phyloP scores from a whole-genome alignment of 2,888 invertebrate genomes.

The Drosophila engyochracea region DNA sequence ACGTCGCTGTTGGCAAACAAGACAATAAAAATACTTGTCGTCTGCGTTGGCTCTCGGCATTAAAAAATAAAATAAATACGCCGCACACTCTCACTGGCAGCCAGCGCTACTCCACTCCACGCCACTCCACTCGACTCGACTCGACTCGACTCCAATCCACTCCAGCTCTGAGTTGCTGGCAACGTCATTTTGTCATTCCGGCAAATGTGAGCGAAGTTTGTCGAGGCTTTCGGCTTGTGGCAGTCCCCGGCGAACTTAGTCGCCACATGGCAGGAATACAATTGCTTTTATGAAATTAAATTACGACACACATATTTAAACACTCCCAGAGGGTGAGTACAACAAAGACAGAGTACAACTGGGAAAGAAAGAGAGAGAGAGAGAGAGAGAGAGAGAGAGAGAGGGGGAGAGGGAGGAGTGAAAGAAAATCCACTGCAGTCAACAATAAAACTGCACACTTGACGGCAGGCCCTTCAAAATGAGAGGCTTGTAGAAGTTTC shows the following conservation, averaged over 20 bases:
- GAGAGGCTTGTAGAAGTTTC: constrained; percentile 31
- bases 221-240: constrained; percentile 32
- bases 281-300: constrained; percentile 80
- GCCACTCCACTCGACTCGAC: not conserved
- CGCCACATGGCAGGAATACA: constrained; percentile 71
- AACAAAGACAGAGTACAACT: constrained; percentile 14
- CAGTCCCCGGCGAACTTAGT: constrained; percentile 48
- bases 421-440: constrained; percentile 45
- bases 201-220: constrained; percentile 60
- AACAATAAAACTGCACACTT: constrained; percentile 60
- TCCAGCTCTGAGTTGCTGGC: constrained; percentile 42
- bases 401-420: not conserved
- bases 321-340: constrained; percentile 33
- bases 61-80: constrained; percentile 72
- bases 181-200: constrained; percentile 74
- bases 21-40: constrained; percentile 78
- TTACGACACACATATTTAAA: constrained; percentile 74
- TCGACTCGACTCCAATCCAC: constrained; percentile 2
- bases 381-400: no score
- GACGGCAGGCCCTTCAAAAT: constrained; percentile 29
- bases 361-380: not conserved
- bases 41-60: constrained; percentile 62
- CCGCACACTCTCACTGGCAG: constrained; percentile 48
- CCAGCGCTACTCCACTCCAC: constrained; percentile 6
- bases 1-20: constrained; percentile 72